phyloP scores from a whole-genome alignment of 2,113 vertebrate species.

The Semicossyphus pulcher region DNA sequence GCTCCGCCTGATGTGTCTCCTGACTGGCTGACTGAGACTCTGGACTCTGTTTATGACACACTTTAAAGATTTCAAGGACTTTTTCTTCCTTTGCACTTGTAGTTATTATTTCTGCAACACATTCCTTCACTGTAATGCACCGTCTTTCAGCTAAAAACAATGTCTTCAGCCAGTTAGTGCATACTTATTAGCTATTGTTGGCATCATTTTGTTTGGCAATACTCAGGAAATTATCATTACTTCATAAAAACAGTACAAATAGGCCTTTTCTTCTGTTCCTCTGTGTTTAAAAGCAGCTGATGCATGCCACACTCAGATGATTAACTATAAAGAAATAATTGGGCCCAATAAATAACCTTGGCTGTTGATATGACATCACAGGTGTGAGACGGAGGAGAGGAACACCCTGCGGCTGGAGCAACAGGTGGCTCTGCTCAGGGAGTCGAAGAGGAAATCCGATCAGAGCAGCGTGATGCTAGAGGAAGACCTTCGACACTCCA shows the following conservation, averaged over 20 bases:
- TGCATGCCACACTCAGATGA: too few species aligned
- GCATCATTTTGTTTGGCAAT: not conserved
- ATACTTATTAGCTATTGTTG: too few species aligned
- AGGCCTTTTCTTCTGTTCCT: too few species aligned
- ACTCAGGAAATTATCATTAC: not conserved
- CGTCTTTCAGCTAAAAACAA: not conserved
- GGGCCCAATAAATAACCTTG: not conserved
- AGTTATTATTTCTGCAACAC: not conserved
- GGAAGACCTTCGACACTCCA: conserved; percentile 54
- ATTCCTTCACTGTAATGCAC: not conserved
- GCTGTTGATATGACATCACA: conserved; percentile 17
- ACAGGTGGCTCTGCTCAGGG: conserved; percentile 71
- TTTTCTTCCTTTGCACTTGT: not conserved
- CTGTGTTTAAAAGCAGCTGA: too few species aligned
- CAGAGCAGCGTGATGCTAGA: conserved; percentile 60
- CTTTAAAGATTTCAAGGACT: not conserved
- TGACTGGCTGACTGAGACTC: conserved; percentile 9
- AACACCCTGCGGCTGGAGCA: conserved; percentile 71
- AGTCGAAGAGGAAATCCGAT: conserved; percentile 68
- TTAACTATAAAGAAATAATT: not conserved
- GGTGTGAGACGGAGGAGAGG: conserved; percentile 77
- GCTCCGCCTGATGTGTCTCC: conserved; percentile 24
- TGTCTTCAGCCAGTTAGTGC: too few species aligned
- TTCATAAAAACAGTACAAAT: not conserved
- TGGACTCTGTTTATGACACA: conserved; percentile 13